Base-by-base conservation (phyloP, 2,888 invertebrate genomes). In the Colostygia pectinataria region DNA sequence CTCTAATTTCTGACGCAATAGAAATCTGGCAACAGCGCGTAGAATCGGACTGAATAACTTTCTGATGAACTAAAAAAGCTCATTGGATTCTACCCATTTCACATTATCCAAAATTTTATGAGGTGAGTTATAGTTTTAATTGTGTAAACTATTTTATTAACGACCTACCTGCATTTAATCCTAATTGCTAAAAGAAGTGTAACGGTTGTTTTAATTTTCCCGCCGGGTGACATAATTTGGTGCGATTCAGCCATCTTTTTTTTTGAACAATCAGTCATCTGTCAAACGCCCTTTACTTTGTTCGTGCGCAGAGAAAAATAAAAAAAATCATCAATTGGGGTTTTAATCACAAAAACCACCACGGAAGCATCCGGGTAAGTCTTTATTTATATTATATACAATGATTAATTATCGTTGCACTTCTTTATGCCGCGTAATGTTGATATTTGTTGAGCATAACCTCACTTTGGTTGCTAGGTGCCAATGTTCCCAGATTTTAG, bases 351-450 rank as follows among this genome's bases (percentile, higher is more conserved):
- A 68, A 74, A 77, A 74, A 54, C 65, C 74, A 75, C 78, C 73
- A 83, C 86, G 87, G 87, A 81, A 80, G 88, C 86, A 85, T 88
- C 89, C 89, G 89, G 90, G 90, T 90, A 61, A 85, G 90, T 83
- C 12, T n/a, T 29, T 25, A 42, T 50, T 45, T 37, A 61, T 57
- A 59, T 61, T 55, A 57, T 55, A 51, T 49, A 51, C 14, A 39
- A 29, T 43, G 24, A 53, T n/a, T 1, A 48, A 44, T 53, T 47
- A 44, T 24, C 51, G 56, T 67, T 65, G 52, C 52, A 42, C 55
- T 62, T 61, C 25, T 51, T 55, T 66, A 64, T 53, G 24, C 54
- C 58, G 50, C 53, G 46, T 67, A 68, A 56, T 64, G 54, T 27
- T 12, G 7, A n/a, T 46, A 42, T 46, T 42, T 47, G 59, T 49